Base-by-base conservation (phyloP, 1,140 invertebrate genomes). In the Panagrolaimus sp. region DNA sequence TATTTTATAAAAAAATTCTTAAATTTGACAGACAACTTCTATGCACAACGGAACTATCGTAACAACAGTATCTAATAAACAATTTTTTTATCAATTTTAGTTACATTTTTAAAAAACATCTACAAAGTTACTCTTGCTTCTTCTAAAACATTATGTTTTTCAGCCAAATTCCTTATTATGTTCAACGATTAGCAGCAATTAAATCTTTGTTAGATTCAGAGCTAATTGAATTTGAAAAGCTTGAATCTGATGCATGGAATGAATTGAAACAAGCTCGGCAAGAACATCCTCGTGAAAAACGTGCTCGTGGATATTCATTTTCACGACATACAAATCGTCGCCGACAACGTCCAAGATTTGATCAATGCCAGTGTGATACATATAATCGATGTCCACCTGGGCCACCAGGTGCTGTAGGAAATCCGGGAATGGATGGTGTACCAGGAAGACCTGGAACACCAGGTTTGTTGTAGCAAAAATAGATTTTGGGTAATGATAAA, bases 341-440 rank as follows among this genome's bases (percentile, higher is more conserved):
- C 2, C 51, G 51, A 25, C 20, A 25, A 57, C 51, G 20, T 1
- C 51, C 51, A 0, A 1, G 51, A 16, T 20, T 57, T 25, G 51
- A 57, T 16, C 51, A 57, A 27, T 57, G 51, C 38, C 44, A 64
- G 43, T 44, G 44, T 64, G 44, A 64, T 11, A 44, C 20, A 13
- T 20, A 44, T 5, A 44, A 64, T 46, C 11, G 63, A 43, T 71
- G 69, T 23, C 66, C 57, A 0, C 42, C 44, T 31, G 69, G 69
- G 23, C 69, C 44, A 38, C 66, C 66, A 20, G 69, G 69, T 5
- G 0, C 13, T 14, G 5, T n/a, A 11, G 69, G 69, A 14, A 14
- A 38, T 1, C 42, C 42, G 5, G 69, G 69, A 16, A 14, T 42
- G n/a, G 48, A 66, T 25, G 69, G 69, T 0, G 14, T 48, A 14